Percentiles rank a stretch among this genome's conserved stretches.
These are phyloP conservation scores for Penaeus indicus DNA, from an alignment of 1,140 invertebrate genomes.

Conservation along the genomic window DNA sequence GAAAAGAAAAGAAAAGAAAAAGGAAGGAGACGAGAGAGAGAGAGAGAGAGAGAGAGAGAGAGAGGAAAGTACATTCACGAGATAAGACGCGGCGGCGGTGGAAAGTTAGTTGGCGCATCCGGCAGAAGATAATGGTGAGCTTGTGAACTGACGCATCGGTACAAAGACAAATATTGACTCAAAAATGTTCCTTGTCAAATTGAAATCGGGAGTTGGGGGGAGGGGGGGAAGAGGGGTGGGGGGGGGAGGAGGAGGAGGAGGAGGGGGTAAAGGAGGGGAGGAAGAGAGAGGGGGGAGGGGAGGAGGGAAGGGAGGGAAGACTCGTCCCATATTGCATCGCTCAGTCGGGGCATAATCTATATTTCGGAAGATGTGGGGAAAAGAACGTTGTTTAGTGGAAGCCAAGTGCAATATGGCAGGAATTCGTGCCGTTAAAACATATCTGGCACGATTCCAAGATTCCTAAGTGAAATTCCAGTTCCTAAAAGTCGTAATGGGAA, in stretches of 20 bases:
- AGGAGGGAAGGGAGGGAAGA: neutral
- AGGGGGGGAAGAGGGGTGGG: neutral
- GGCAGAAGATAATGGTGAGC: too few relatives aligned
- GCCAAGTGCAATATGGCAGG: conserved; percentile 52
- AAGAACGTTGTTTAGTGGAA: conserved; percentile 54
- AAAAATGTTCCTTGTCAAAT: conserved; percentile 53
- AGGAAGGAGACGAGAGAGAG: neutral
- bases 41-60: neutral
- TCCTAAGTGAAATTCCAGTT: conserved; percentile 65
- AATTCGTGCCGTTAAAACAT: conserved; percentile 63
- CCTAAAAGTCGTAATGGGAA: conserved; percentile 66
- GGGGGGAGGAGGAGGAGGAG: neutral
- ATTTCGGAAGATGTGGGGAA: conserved; percentile 24
- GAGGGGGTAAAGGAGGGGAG: neutral
- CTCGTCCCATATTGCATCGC: conserved; percentile 29
- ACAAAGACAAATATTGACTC: conserved; percentile 58
- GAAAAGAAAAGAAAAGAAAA: neutral
- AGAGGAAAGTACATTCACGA: too few relatives aligned
- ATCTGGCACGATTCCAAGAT: conserved; percentile 65
- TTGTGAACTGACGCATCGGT: conserved; percentile 19
- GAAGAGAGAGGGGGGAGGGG: neutral
- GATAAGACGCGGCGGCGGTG: too few relatives aligned
- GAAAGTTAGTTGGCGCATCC: too few relatives aligned
- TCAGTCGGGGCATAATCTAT: conserved; percentile 16
- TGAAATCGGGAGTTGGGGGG: conserved; percentile 38